These are phyloP conservation scores for Neuroscelio doddi DNA, from an alignment of 2,888 invertebrate genomes.

Conservation along the genomic window DNA sequence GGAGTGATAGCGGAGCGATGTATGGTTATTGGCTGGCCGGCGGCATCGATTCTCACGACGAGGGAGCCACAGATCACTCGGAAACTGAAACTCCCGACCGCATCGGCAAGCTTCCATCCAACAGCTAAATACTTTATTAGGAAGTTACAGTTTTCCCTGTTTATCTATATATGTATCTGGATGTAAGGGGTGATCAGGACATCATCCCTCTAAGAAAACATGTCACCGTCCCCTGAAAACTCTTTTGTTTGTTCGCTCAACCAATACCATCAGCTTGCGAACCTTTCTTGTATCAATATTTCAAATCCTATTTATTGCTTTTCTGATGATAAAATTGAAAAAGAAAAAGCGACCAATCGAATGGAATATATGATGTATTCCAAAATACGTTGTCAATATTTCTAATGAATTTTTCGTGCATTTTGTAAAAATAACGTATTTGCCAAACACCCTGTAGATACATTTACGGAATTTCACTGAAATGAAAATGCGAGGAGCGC, in stretches of 20 bases:
- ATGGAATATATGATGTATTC: too few relatives aligned
- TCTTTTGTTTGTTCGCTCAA: not conserved
- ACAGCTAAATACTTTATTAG: constrained; percentile 68
- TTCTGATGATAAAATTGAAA: too few relatives aligned
- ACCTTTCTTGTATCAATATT: too few relatives aligned
- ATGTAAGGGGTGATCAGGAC: constrained; percentile 19
- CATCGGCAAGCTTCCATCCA: constrained; percentile 45
- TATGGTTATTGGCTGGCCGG: constrained; percentile 71
- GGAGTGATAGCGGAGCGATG: constrained; percentile 70
- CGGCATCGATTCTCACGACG: constrained; percentile 71
- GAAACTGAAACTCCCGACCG: constrained; percentile 67
- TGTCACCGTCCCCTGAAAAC: not conserved
- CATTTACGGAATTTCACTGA: constrained; percentile 24
- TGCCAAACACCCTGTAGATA: constrained; percentile 4
- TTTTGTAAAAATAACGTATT: constrained; percentile 1
- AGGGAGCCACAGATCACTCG: constrained; percentile 71
- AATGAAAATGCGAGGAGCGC: constrained; percentile 28
- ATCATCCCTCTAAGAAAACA: constrained; percentile 1
- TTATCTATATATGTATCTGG: constrained; percentile 21
- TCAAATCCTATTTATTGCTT: too few relatives aligned
- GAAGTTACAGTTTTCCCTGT: constrained; percentile 60
- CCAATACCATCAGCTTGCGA: too few relatives aligned
- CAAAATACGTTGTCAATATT: too few relatives aligned
- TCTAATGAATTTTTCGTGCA: too few relatives aligned
- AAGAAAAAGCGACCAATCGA: too few relatives aligned